These are phyloP conservation scores for Procambarus clarkii DNA, from an alignment of 1,140 invertebrate genomes.

Conservation along the genomic window DNA sequence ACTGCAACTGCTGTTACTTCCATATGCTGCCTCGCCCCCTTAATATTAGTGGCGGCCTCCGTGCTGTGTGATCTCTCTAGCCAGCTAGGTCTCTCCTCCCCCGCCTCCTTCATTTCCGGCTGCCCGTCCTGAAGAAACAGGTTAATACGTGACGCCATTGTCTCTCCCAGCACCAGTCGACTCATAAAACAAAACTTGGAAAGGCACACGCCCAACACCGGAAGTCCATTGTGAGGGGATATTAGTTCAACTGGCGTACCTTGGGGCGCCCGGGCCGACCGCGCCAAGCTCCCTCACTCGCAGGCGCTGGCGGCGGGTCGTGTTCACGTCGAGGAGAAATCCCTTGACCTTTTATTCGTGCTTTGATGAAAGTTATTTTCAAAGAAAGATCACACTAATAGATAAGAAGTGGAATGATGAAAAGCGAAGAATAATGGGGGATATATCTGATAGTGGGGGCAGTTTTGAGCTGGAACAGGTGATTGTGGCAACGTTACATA, in stretches of 20 bases:
- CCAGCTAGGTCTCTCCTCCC: not conserved
- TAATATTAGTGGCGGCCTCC: conserved; percentile 5
- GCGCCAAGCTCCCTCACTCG: not conserved
- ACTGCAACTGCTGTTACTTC: not conserved
- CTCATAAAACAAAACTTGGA: conserved; percentile 61
- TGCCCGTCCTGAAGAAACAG: conserved; percentile 56
- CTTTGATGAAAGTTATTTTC: conserved; percentile 23
- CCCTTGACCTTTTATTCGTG: conserved; percentile 2
- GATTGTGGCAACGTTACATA: conserved; percentile 32
- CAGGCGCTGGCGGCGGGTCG: too few relatives aligned
- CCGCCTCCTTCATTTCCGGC: conserved; percentile 48
- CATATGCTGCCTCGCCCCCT: not conserved
- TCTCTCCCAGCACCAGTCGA: conserved; percentile 24
- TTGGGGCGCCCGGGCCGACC: conserved; percentile 14
- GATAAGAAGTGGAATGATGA: conserved; percentile 9
- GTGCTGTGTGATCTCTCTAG: not conserved
- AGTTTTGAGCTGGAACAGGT: conserved; percentile 19
- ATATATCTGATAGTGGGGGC: conserved; percentile 41
- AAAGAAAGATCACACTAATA: not conserved
- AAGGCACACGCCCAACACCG: conserved; percentile 61
- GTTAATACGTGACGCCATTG: conserved; percentile 57
- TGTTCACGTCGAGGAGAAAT: not conserved
- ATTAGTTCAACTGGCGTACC: conserved; percentile 64
- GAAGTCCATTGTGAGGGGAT: conserved; percentile 65
- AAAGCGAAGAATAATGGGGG: conserved; percentile 18